Percentiles rank a stretch among this genome's conserved stretches.
Evolutionary conservation across 2,888 invertebrate genomes (phyloP).

Genomic region (Schizotus pectinicornis): DNA sequence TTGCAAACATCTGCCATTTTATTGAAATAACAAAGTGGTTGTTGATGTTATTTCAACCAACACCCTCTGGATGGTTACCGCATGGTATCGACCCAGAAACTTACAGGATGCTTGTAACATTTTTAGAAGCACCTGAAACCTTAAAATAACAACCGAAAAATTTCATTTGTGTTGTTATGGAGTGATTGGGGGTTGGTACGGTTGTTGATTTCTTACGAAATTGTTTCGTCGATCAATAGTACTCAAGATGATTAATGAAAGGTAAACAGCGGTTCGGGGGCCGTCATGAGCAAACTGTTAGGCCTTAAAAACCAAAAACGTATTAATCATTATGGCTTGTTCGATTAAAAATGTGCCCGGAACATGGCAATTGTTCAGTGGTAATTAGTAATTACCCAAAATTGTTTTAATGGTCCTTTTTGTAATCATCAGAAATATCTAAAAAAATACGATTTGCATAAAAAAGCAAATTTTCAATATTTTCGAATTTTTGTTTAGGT

Average conservation of each 20-base stretch:
- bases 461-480: no score
- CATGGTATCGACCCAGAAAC: not conserved
- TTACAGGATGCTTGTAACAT: no score
- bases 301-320: constrained; percentile 39
- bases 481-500: no score
- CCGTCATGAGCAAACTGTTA: constrained; percentile 47
- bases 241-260: constrained; percentile 48
- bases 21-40: constrained; percentile 39
- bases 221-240: constrained; percentile 43
- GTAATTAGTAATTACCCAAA: not conserved
- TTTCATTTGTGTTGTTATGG: no score
- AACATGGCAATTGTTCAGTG: not conserved
- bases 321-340: constrained; percentile 43
- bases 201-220: constrained; percentile 15
- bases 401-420: no score
- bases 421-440: no score
- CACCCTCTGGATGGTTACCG: not conserved
- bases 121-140: no score
- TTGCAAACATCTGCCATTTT: constrained; percentile 34
- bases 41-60: constrained; percentile 33
- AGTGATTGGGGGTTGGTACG: no score
- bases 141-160: no score
- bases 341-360: not conserved
- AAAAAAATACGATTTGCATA: no score
- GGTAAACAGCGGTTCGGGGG: constrained; percentile 47